Evolutionary conservation across 2,113 vertebrate genomes (phyloP), one percentile per base, ranked within the genome.

Genomic region (Pygoscelis antarcticus): DNA sequence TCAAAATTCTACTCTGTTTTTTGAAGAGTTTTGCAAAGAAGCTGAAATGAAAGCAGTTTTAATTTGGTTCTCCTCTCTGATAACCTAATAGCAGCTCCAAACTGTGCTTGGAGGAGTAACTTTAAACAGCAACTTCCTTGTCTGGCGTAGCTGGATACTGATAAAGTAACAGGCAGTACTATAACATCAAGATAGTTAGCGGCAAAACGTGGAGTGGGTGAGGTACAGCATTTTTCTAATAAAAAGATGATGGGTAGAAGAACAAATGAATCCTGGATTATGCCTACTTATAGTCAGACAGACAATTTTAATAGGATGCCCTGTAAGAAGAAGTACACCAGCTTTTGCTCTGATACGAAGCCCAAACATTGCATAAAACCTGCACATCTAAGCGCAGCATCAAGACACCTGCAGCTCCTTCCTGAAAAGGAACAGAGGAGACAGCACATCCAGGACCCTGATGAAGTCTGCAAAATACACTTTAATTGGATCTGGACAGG

Each of bases 381-480:
- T 36, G 27, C 19, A 58, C 7, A 60, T 16, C 12, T 61, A 32
- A 81, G 19, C 0, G 0, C 16, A 66, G 4, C 9, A 57, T 71
- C 29, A 76, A 89, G 21, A 9, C 32, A 65, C 8, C 10, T 57
- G 25, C 44, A 74, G 5, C 14, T 74, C 36, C 26, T 15, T 87
- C 8, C 60, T 81, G 49, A 83, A 72, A 83, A 91, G 17, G 7
- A 78, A 14, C 5, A 57, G 14, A 83, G 11, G 8, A 66, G 34
- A 32, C 6, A 44, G 7, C 5, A 21, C 2, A 36, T 21, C 4
- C 21, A 74, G 61, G n/a, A 84, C 10, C 11, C 49, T 54, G 21
- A 5, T 81, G 72, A 81, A 81, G 18, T 32, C 49, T 57, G 18
- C 8, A 70, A 78, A 84, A 57, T 0, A 1, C 2, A 7, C 1